Conservation (phyloP, 2,113 vertebrate species). For the Columba janthina region DNA sequence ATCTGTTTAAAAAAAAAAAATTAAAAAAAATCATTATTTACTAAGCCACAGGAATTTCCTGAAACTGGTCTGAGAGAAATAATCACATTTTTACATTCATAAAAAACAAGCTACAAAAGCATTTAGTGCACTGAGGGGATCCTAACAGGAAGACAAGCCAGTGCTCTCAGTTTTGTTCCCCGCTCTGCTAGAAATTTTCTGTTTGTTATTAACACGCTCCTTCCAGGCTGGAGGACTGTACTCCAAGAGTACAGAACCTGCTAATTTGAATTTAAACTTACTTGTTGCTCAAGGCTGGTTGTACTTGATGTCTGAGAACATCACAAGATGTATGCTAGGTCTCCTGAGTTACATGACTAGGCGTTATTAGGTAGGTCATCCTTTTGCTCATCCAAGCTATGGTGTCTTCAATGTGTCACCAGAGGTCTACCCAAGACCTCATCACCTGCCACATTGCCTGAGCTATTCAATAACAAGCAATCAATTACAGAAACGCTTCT, state of each 20-base stretch:
- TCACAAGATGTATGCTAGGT: background rate
- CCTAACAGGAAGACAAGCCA: background rate
- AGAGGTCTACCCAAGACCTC: background rate
- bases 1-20: background rate
- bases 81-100: background rate
- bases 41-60: background rate
- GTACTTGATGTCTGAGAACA: rapidly evolving
- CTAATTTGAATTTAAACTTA: background rate
- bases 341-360: background rate
- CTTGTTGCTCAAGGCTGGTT: background rate
- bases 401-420: rapidly evolving
- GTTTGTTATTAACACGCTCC: background rate
- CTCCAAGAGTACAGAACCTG: background rate
- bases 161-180: background rate
- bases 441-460: background rate
- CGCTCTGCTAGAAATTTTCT: background rate
- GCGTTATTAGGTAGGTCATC: background rate
- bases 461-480: background rate
- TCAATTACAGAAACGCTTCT: background rate
- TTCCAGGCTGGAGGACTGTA: background rate
- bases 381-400: background rate
- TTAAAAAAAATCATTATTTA: background rate
- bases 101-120: background rate
- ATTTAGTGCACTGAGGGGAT: background rate
- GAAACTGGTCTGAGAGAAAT: background rate